phyloP scores from a whole-genome alignment of 2,888 invertebrate species.

The Dicyrtomina minuta region DNA sequence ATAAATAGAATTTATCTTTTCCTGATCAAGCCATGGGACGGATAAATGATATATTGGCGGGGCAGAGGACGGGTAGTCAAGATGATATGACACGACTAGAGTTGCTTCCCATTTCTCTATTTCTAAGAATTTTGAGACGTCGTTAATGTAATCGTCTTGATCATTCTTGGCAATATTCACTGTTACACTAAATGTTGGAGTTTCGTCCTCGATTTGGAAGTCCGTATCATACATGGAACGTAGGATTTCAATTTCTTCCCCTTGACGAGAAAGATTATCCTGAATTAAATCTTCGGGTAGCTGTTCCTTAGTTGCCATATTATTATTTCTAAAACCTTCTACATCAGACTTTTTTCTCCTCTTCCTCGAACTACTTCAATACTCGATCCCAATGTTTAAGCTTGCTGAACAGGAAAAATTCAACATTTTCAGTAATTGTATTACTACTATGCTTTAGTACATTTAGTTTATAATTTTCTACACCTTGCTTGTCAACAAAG shows the following conservation, averaged over 20 bases:
- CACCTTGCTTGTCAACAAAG: too few relatives aligned
- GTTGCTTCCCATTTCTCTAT: conserved; percentile 60
- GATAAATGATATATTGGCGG: conserved; percentile 72
- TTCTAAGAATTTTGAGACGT: conserved; percentile 52
- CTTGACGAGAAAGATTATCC: conserved; percentile 56
- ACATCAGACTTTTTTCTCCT: too few relatives aligned
- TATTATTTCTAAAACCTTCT: too few relatives aligned
- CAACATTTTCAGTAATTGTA: too few relatives aligned
- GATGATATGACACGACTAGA: conserved; percentile 66
- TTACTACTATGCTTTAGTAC: too few relatives aligned
- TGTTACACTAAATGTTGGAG: conserved; percentile 60
- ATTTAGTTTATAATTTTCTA: too few relatives aligned
- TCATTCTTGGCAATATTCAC: conserved; percentile 58
- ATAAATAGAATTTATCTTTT: conserved; percentile 63
- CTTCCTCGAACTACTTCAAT: too few relatives aligned
- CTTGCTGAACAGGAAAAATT: too few relatives aligned
- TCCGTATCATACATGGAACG: conserved; percentile 71
- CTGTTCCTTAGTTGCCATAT: too few relatives aligned
- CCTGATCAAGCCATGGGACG: conserved; percentile 68
- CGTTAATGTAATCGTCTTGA: too few relatives aligned
- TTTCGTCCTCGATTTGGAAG: conserved; percentile 66
- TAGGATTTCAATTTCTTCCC: conserved; percentile 72
- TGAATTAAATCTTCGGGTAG: too few relatives aligned
- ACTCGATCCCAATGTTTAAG: too few relatives aligned
- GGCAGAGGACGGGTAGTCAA: conserved; percentile 65